Evolutionary conservation across 2,888 invertebrate genomes (phyloP).

Genomic region (Euproctis similis): DNA sequence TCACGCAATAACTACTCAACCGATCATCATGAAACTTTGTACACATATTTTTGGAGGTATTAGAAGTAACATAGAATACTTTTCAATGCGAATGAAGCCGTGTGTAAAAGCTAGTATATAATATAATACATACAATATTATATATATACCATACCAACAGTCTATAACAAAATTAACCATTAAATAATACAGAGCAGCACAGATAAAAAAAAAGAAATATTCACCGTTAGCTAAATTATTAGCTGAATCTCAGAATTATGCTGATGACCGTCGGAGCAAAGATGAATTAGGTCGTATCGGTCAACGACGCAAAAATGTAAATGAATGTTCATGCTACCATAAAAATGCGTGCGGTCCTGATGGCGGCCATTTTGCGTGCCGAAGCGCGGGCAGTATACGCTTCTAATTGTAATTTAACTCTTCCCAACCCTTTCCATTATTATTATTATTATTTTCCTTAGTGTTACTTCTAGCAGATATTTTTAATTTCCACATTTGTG

Average conservation of each 20-base stretch:
- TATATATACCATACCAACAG: no score
- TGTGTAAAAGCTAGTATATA: no score
- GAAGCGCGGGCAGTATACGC: slow-evolving; percentile 42
- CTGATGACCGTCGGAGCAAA: slow-evolving; percentile 2
- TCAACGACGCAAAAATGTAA: slow-evolving; percentile 8
- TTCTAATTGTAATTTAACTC: slow-evolving; percentile 61
- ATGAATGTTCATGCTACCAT: slow-evolving; percentile 13
- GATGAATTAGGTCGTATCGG: slow-evolving; percentile 6
- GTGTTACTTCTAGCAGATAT: slow-evolving; percentile 21
- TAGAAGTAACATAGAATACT: no score
- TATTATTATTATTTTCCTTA: slow-evolving; percentile 13
- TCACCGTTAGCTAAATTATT: slow-evolving; percentile 1
- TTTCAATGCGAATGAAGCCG: no score
- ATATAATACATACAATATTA: no score
- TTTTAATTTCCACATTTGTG: no score
- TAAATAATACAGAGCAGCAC: no score
- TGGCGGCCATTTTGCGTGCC: slow-evolving; percentile 28
- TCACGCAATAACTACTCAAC: no score
- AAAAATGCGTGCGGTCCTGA: slow-evolving; percentile 30
- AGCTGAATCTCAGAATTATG: slow-evolving; percentile 3
- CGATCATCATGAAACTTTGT: no score
- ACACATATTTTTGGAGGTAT: no score
- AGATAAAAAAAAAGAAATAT: no score
- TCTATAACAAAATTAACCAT: no score
- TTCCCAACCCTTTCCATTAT: slow-evolving; percentile 11